These are phyloP conservation scores for Osmerus mordax DNA, from an alignment of 2,113 vertebrate genomes.

Conservation along the genomic window DNA sequence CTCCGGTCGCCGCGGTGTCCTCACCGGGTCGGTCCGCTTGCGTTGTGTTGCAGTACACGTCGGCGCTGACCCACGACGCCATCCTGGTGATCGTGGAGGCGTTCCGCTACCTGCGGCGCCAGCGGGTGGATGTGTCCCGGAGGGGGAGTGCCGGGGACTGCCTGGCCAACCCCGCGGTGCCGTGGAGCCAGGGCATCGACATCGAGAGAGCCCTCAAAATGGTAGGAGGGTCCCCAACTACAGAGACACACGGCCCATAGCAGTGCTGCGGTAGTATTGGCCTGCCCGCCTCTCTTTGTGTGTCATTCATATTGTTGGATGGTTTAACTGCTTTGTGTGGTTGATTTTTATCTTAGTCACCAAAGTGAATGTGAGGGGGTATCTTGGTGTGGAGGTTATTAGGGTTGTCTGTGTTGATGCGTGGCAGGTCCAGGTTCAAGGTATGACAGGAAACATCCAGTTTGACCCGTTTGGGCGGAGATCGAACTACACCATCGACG, in stretches of 20 bases:
- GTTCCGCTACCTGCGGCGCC: slow-evolving; percentile 92
- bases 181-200: slow-evolving; percentile 99
- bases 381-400: neutral
- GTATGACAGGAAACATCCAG: slow-evolving; percentile 98
- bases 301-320: too few relatives aligned
- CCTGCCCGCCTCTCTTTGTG: too few relatives aligned
- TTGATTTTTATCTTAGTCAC: neutral
- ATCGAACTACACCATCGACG: slow-evolving; percentile 94
- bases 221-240: slow-evolving; percentile 64
- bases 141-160: slow-evolving; percentile 95
- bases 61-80: slow-evolving; percentile 92
- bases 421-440: slow-evolving; percentile 91
- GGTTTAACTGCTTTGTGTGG: neutral
- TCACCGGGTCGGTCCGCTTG: slow-evolving; percentile 12
- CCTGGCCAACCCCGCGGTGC: slow-evolving; percentile 94
- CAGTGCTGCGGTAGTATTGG: too few relatives aligned
- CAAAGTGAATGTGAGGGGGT: neutral
- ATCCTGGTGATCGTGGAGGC: slow-evolving; percentile 94
- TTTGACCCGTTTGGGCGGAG: slow-evolving; percentile 95
- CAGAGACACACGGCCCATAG: too few relatives aligned
- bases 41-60: slow-evolving; percentile 83
- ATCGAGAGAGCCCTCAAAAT: slow-evolving; percentile 98
- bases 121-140: slow-evolving; percentile 92
- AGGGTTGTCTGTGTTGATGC: slow-evolving; percentile 14
- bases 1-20: too few relatives aligned